Conservation (phyloP, 2,888 invertebrate species). For the Lepas anatifera region DNA sequence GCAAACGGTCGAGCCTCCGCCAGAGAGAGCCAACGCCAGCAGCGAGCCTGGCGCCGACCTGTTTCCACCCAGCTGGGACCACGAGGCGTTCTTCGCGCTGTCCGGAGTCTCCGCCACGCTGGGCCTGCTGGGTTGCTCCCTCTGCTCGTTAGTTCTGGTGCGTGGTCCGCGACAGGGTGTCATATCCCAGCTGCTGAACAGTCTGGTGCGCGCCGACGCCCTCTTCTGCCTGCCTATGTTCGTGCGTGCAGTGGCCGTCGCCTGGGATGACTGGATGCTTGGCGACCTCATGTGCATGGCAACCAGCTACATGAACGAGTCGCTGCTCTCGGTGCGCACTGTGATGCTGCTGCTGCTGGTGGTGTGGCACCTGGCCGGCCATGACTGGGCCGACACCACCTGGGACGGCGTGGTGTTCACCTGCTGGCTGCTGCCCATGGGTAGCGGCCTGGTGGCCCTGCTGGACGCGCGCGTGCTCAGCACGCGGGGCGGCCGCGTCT, state of each 20-base stretch:
- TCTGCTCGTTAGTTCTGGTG: constrained; percentile 9
- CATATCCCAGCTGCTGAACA: constrained; percentile 12
- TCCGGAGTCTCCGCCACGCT: not conserved
- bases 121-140: not conserved
- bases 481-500: not conserved
- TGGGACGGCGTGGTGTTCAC: constrained; percentile 1
- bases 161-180: not conserved
- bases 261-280: constrained; percentile 9
- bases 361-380: constrained; percentile 1
- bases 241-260: not conserved
- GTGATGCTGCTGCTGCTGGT: not conserved
- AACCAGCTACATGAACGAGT: constrained; percentile 3
- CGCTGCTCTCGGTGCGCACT: not conserved
- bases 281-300: not conserved
- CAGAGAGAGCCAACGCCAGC: no score
- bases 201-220: constrained; percentile 11
- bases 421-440: not conserved
- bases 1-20: no score
- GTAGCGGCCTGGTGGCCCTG: not conserved
- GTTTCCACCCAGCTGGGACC: constrained; percentile 2
- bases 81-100: constrained; percentile 12
- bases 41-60: no score
- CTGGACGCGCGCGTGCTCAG: not conserved
- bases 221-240: constrained; percentile 8
- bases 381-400: not conserved